Evolutionary conservation across 2,888 invertebrate species (phyloP), one percentile per base, ranked within the genome.

Genomic region (Amblyjoppa proteus): DNA sequence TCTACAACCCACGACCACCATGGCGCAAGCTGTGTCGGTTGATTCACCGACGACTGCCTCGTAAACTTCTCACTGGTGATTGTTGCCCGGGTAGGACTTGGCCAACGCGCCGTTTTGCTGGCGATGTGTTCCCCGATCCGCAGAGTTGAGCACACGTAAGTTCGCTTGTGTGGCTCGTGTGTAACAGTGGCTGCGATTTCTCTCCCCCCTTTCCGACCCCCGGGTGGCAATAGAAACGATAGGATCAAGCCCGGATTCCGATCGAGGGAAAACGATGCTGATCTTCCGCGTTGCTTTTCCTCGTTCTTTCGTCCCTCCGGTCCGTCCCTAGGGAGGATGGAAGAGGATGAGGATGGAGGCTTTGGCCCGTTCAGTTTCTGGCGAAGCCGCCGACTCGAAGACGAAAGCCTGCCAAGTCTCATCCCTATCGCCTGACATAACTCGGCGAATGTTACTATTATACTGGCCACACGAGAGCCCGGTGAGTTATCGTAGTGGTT

Each of bases 31-130:
- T 16, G 28, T 51, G 73, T 70, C 28, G 64, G 75, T 70, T 87
- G 86, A 88, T 88, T 86, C 87, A 87, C 82, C 81, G 83, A 81
- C 79, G 68, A 71, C 79, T 83, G 83, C 73, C 81, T 87, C 87
- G 85, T 88, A 88, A 88, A 87, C 86, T 84, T 88, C 86, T 85
- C 81, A 83, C 86, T 86, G 68, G 81, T 84, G 84, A 87, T 88
- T 87, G 87, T 74, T 80, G 79, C 71, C 73, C 64, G 71, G 53
- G 61, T 28, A 83, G 69, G 64, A 81, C 58, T 75, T 61, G 79
- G 85, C 82, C 76, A 66, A 76, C 56, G 45, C 56, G 45, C 56
- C 61, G 82, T 69, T 85, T 70, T 56, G 28, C 78, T 49, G 45
- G 58, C 51, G 28, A 28, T 20, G 64, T 76, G 58, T 66, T 77